These are phyloP conservation scores for Calameuta filiformis DNA, from an alignment of 2,888 invertebrate genomes.

Conservation along the genomic window DNA sequence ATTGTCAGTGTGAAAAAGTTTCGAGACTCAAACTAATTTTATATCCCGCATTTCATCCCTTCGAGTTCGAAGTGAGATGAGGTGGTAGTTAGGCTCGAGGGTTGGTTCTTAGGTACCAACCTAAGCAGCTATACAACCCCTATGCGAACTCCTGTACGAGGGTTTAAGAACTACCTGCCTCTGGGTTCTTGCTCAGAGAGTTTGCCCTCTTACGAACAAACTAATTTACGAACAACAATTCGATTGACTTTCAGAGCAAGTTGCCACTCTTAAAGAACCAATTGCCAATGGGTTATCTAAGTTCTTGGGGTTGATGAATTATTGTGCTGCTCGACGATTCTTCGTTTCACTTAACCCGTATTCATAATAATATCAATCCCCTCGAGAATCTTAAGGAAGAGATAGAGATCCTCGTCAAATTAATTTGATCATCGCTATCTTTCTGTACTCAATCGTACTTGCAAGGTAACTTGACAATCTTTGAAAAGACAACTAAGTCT, in stretches of 20 bases:
- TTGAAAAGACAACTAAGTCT: too few relatives aligned
- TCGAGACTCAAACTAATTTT: constrained; percentile 13
- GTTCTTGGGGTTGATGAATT: not conserved
- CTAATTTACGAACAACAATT: constrained; percentile 38
- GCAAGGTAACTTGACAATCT: too few relatives aligned
- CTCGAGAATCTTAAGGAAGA: too few relatives aligned
- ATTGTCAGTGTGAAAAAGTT: too few relatives aligned
- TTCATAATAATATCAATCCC: not conserved
- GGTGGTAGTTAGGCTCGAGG: not conserved
- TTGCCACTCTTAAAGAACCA: constrained; percentile 21
- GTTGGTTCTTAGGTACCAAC: too few relatives aligned
- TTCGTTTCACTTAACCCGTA: not conserved
- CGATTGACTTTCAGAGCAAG: constrained; percentile 33
- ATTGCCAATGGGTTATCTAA: not conserved
- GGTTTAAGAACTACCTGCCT: constrained; percentile 5
- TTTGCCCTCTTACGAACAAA: constrained; percentile 31
- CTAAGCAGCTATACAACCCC: too few relatives aligned
- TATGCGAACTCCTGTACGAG: constrained; percentile 2
- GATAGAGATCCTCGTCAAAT: too few relatives aligned
- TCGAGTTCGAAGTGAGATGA: not conserved
- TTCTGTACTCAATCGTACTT: too few relatives aligned
- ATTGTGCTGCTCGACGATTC: not conserved
- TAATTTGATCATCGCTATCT: too few relatives aligned
- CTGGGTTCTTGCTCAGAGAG: constrained; percentile 14
- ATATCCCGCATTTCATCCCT: constrained; percentile 7